A percentile compares a stretch with the other conserved stretches of the same genome.
Conservation (phyloP, 2,797 vertebrate species). For the Zenarchopterus dispar region DNA sequence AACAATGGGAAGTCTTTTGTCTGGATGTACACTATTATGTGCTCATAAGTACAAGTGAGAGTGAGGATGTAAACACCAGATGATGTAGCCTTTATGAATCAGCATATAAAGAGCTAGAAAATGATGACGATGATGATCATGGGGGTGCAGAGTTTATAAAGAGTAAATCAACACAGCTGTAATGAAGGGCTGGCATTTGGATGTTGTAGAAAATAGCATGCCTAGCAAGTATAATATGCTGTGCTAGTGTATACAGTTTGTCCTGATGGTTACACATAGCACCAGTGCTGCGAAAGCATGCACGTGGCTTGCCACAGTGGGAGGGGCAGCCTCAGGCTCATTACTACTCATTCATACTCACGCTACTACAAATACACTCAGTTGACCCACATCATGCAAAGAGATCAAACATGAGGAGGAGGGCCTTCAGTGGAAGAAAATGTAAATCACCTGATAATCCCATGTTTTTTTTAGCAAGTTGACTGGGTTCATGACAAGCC, state of each 20-base stretch:
- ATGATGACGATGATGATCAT: not conserved
- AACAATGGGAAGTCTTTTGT: not conserved
- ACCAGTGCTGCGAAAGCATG: slow-evolving; percentile 15
- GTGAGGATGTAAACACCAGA: slow-evolving; percentile 9
- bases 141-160: too few species aligned
- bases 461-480: slow-evolving; percentile 10
- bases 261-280: not conserved
- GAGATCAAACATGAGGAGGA: slow-evolving; percentile 25
- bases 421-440: slow-evolving; percentile 16
- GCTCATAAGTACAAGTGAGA: slow-evolving; percentile 17
- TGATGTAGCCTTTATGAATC: slow-evolving; percentile 18
- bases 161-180: too few species aligned
- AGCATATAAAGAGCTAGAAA: slow-evolving; percentile 21
- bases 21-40: slow-evolving; percentile 4
- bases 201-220: too few species aligned
- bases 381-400: slow-evolving; percentile 77
- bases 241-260: slow-evolving; percentile 1
- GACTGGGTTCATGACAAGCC: slow-evolving; percentile 20
- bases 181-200: too few species aligned
- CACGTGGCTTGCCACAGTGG: slow-evolving; percentile 5
- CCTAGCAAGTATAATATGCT: not conserved
- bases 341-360: slow-evolving; percentile 56
- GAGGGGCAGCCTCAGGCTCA: slow-evolving; percentile 58
- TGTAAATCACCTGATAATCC: slow-evolving; percentile 50
- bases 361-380: slow-evolving; percentile 60